These are phyloP conservation scores for Campoplex capitator DNA, from an alignment of 2,888 invertebrate species.

Conservation along the genomic window DNA sequence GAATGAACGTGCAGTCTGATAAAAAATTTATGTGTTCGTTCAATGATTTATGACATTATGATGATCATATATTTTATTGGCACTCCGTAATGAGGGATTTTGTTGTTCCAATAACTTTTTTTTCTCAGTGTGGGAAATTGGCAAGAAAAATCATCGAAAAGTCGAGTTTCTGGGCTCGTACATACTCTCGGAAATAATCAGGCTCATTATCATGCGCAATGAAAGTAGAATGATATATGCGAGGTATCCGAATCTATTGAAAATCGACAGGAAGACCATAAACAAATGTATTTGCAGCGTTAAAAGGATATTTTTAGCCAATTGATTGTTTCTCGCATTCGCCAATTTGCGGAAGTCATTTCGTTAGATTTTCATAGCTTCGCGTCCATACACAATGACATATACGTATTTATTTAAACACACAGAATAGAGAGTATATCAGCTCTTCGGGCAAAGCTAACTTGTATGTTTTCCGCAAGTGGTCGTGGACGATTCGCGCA, in stretches of 20 bases:
- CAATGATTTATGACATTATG: too few species aligned
- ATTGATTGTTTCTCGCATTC: not conserved
- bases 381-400: not conserved
- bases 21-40: too few species aligned
- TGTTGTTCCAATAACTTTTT: too few species aligned
- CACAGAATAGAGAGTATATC: not conserved
- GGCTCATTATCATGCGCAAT: too few species aligned
- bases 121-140: too few species aligned
- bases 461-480: slow-evolving; percentile 17
- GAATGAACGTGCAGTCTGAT: too few species aligned
- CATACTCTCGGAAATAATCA: not conserved
- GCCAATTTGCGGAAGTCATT: slow-evolving; percentile 6
- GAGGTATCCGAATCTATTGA: not conserved
- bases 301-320: not conserved
- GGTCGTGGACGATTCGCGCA: slow-evolving; percentile 73
- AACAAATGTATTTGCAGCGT: not conserved
- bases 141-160: not conserved
- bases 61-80: too few species aligned
- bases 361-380: not conserved
- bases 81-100: too few species aligned
- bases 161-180: not conserved
- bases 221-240: too few species aligned
- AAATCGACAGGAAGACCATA: not conserved
- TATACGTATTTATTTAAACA: not conserved
- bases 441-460: slow-evolving; percentile 15